Base-by-base conservation (phyloP, 2,888 invertebrate species). In the Imbricaverruca yamaguchii region DNA sequence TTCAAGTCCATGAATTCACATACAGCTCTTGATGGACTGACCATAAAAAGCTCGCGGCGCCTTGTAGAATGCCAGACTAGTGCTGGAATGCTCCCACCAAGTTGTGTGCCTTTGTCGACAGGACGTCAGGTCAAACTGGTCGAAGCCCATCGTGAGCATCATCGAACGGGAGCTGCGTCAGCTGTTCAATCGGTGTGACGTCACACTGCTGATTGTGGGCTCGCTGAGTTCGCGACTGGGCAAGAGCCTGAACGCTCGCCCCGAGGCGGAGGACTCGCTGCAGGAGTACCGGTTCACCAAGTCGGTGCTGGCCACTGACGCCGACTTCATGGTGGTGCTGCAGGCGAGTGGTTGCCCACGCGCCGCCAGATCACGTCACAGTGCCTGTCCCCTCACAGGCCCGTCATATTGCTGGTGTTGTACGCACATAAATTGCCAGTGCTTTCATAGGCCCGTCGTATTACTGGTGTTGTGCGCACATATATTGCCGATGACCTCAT, bases 261-360 rank as follows among this genome's bases (percentile, higher is more conserved):
- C 74, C 4, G 74, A 74, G 53, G 74, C 74, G 2, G 74, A 74
- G 74, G 74, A 39, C 74, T 74, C 74, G 74, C 69, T 74, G 53
- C 74, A 74, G 74, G 74, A 74, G 74, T 74, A 74, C 74, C 25
- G 74, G 6, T 53, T 74, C 21, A 74, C 74, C 11, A 12, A 25
- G 74, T 53, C 74, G 8, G 53, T 74, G 74, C 74, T 74, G 13
- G 74, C 53, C 53, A 18, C 74, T 10, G 74, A 74, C 53, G 74
- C 74, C 53, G 74, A 74, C 53, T 74, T 74, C 53, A 74, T 74
- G 74, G 74, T 74, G 21, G 74, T 74, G 53, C 53, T 74, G 9
- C 74, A 74, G 74, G 74, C 53, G 74, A 6, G 74, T 59, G 7
- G 12, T 59, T 39, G 4, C 39, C 39, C 39, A 39, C 39, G 39